Percentiles rank a stretch among this genome's conserved stretches.
These are phyloP conservation scores for Miltochrista miniata DNA, from an alignment of 2,888 invertebrate genomes.

Conservation along the genomic window DNA sequence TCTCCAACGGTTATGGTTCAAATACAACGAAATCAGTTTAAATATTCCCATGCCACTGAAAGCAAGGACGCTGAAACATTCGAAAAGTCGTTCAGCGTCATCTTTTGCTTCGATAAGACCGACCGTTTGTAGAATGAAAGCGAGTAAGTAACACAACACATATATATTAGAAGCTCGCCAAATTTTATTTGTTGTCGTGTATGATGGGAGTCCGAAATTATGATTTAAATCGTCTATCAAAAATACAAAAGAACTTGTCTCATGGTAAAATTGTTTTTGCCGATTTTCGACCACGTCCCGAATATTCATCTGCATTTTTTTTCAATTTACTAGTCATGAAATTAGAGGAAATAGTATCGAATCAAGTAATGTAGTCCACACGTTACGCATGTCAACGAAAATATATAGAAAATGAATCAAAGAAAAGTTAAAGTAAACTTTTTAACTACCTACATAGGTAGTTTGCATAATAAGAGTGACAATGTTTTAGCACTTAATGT, in stretches of 20 bases:
- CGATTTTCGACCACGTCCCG: too few relatives aligned
- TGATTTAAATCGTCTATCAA: conserved; percentile 28
- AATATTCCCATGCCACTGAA: conserved; percentile 63
- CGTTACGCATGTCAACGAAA: background rate
- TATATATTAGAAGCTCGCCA: conserved; percentile 41
- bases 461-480: background rate
- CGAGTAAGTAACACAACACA: conserved; percentile 44
- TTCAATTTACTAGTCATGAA: too few relatives aligned
- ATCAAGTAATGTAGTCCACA: background rate
- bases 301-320: background rate
- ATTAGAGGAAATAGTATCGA: too few relatives aligned
- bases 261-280: too few relatives aligned
- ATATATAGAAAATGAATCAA: background rate
- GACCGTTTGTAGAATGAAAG: conserved; percentile 48
- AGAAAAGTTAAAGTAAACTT: background rate
- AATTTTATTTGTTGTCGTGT: conserved; percentile 21
- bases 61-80: conserved; percentile 60
- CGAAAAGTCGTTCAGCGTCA: conserved; percentile 53
- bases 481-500: conserved; percentile 17
- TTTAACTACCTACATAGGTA: conserved; percentile 1
- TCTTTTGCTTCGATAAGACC: conserved; percentile 43
- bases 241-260: conserved; percentile 6
- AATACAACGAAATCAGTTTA: conserved; percentile 53
- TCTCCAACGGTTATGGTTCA: conserved; percentile 46
- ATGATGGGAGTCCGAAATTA: conserved; percentile 43